phyloP scores from a whole-genome alignment of 1,140 invertebrate species.

The Aethina tumida region DNA sequence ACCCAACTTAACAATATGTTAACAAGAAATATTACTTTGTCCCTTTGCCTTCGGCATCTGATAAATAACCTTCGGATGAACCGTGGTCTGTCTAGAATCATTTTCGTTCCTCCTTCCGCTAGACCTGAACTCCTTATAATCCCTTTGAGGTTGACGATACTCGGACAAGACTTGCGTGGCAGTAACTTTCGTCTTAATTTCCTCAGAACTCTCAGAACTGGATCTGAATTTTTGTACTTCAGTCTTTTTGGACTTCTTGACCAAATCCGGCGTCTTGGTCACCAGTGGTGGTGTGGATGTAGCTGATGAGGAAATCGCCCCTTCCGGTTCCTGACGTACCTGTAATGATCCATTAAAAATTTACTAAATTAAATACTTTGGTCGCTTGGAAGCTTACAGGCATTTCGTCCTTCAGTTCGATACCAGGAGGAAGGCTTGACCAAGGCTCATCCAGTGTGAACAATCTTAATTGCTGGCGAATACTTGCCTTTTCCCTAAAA shows the following conservation, averaged over 20 bases:
- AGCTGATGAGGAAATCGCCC: constrained; percentile 45
- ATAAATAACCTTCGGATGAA: constrained; percentile 32
- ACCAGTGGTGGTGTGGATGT: constrained; percentile 25
- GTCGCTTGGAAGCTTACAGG: no score
- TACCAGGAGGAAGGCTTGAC: constrained; percentile 27
- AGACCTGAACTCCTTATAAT: constrained; percentile 30
- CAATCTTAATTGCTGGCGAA: constrained; percentile 59
- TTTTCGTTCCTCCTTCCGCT: constrained; percentile 12
- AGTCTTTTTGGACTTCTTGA: constrained; percentile 15
- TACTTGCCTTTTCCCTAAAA: constrained; percentile 61
- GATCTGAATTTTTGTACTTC: constrained; percentile 9
- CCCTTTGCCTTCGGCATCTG: constrained; percentile 34
- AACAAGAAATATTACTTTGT: constrained; percentile 8
- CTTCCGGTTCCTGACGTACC: constrained; percentile 47
- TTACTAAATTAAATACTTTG: constrained; percentile 6
- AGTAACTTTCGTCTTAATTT: constrained; percentile 20
- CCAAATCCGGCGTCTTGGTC: constrained; percentile 11
- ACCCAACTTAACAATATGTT: background rate
- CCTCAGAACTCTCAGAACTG: constrained; percentile 18
- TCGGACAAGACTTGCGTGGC: constrained; percentile 31
- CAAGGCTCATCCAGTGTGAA: constrained; percentile 48
- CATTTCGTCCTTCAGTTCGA: constrained; percentile 24
- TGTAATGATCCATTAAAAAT: constrained; percentile 12
- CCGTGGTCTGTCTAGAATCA: constrained; percentile 21
- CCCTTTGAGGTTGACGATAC: constrained; percentile 30